Conservation (phyloP, 1,140 invertebrate species). For the Zaprionus nigranus region DNA sequence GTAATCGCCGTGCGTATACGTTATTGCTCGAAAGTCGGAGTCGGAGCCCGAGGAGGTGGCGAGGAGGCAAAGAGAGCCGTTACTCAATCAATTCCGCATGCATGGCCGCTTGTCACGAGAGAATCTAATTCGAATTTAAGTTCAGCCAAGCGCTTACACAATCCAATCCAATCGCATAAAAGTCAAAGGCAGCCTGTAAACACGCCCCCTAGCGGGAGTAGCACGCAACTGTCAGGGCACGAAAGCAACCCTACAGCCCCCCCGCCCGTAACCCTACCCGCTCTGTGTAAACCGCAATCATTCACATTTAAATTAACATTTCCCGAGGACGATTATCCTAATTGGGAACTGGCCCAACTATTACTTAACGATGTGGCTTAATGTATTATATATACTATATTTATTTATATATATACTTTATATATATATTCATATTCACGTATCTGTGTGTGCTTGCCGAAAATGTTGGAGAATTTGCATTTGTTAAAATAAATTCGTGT, state of each 20-base stretch:
- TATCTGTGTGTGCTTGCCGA: constrained; percentile 6
- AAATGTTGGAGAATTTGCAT: constrained; percentile 50
- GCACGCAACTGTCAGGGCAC: constrained; percentile 66
- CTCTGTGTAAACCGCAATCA: constrained; percentile 61
- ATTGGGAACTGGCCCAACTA: constrained; percentile 65
- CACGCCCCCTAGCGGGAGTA: constrained; percentile 4
- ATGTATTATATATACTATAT: not conserved
- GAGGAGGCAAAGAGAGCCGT: constrained; percentile 18
- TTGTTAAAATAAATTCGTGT: constrained; percentile 41
- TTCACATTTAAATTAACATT: constrained; percentile 84
- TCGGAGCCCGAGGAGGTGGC: not conserved
- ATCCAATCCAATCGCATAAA: constrained; percentile 57
- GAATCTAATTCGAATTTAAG: constrained; percentile 65
- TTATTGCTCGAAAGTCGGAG: not conserved
- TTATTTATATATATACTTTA: not conserved
- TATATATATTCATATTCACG: not conserved
- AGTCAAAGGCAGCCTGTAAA: constrained; percentile 17
- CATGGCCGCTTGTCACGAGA: constrained; percentile 64
- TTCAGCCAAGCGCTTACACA: constrained; percentile 71
- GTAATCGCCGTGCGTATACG: constrained; percentile 26
- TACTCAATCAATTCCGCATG: constrained; percentile 50
- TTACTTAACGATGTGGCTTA: not conserved
- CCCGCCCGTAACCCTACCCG: not conserved
- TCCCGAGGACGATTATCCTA: constrained; percentile 81
- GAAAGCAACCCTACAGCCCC: constrained; percentile 28